phyloP scores from a whole-genome alignment of 2,888 invertebrate genomes.

The Leptinotarsa peninsularis region DNA sequence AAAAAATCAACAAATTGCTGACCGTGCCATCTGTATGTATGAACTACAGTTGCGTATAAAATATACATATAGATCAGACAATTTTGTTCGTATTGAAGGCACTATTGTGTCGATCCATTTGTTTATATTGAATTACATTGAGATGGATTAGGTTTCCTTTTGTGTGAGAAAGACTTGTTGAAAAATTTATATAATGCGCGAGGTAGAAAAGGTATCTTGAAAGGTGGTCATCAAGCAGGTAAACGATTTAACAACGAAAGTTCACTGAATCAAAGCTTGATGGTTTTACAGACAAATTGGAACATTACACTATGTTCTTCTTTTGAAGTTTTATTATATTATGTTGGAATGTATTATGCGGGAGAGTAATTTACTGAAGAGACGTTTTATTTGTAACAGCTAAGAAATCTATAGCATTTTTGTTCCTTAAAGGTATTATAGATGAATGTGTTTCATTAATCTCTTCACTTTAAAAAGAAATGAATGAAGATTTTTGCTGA shows the following conservation, averaged over 20 bases:
- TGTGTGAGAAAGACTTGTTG: not conserved
- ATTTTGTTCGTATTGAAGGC: not conserved
- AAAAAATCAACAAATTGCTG: constrained; percentile 9
- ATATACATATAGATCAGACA: not conserved
- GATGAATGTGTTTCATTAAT: too few species aligned
- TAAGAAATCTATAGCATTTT: not conserved
- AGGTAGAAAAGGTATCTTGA: not conserved
- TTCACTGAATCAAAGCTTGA: constrained; percentile 6
- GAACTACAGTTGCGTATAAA: not conserved
- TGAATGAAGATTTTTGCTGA: too few species aligned
- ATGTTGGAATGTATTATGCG: not conserved
- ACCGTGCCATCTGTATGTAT: constrained; percentile 5
- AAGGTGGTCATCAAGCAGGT: not conserved
- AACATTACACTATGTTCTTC: constrained; percentile 1
- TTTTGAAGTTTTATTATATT: not conserved
- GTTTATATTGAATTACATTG: not conserved
- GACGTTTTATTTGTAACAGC: not conserved
- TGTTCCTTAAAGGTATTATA: too few species aligned
- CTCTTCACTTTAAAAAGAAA: too few species aligned
- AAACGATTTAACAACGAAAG: not conserved
- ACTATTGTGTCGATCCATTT: not conserved
- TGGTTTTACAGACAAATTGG: constrained; percentile 9
- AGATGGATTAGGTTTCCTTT: not conserved
- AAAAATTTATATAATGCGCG: not conserved
- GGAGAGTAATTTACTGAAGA: not conserved